Percentiles rank a stretch among this genome's conserved stretches.
Conservation (phyloP, 2,113 vertebrate genomes). For the Leuciscus idus region DNA sequence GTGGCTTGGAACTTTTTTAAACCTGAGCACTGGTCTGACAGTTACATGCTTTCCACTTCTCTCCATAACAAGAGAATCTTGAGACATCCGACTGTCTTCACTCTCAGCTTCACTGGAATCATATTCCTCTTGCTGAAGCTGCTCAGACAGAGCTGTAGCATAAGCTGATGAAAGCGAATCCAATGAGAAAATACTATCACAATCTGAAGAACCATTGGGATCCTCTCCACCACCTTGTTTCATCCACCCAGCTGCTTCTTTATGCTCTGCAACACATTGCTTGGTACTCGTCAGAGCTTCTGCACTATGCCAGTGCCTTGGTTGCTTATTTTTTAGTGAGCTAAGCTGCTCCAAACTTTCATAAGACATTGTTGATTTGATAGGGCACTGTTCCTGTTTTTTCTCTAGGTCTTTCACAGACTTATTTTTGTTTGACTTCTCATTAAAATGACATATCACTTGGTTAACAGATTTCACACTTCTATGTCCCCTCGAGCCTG, state of each 20-base stretch:
- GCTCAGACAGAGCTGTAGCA: conserved; percentile 72
- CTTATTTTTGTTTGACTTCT: conserved; percentile 62
- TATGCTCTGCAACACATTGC: conserved; percentile 63
- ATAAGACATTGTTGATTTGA: conserved; percentile 75
- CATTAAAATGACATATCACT: conserved; percentile 58
- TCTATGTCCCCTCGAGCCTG: conserved; percentile 61
- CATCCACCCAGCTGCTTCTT: conserved; percentile 62
- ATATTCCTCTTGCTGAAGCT: conserved; percentile 72
- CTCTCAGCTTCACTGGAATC: conserved; percentile 83
- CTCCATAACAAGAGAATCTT: conserved; percentile 83
- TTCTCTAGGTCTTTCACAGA: conserved; percentile 58
- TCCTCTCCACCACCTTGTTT: conserved; percentile 64
- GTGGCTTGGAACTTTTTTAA: conserved; percentile 50
- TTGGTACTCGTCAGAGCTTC: conserved; percentile 74
- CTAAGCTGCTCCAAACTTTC: conserved; percentile 78
- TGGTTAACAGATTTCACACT: conserved; percentile 64
- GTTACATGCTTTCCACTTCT: conserved; percentile 45
- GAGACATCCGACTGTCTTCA: conserved; percentile 88
- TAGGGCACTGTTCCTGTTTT: conserved; percentile 60
- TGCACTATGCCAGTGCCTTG: conserved; percentile 80
- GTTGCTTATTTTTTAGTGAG: conserved; percentile 48
- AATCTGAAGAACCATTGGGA: conserved; percentile 79
- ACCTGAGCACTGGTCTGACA: conserved; percentile 27
- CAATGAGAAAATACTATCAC: conserved; percentile 87
- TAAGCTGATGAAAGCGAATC: conserved; percentile 89